phyloP scores from a whole-genome alignment of 2,113 vertebrate species.

The Mixornis gularis region DNA sequence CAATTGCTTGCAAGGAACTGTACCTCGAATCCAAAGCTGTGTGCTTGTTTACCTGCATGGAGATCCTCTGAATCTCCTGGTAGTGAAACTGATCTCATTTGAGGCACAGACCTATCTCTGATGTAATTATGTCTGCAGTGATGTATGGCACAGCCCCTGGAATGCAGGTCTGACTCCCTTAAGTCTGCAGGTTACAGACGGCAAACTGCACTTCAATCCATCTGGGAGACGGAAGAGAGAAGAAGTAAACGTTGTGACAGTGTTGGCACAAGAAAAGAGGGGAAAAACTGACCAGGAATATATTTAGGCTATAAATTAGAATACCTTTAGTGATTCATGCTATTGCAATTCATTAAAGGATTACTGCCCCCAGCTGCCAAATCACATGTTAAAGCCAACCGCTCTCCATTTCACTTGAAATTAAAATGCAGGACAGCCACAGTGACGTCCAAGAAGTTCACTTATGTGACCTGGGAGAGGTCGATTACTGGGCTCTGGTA shows the following conservation, averaged over 20 bases:
- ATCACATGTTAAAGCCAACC: constrained; percentile 27
- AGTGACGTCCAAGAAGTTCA: neutral
- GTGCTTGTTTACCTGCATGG: neutral
- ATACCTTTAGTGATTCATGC: constrained; percentile 6
- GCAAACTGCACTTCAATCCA: neutral
- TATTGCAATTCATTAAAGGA: neutral
- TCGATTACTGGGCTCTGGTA: neutral
- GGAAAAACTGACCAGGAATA: neutral
- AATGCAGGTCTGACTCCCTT: neutral
- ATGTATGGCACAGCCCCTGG: neutral
- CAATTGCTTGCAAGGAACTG: neutral
- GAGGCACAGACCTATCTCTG: neutral
- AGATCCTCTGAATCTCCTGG: neutral
- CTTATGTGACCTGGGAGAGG: neutral
- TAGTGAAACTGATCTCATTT: neutral
- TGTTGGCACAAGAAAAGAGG: neutral
- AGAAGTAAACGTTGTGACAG: neutral
- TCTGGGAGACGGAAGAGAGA: neutral
- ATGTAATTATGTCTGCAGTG: neutral
- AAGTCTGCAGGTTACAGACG: neutral
- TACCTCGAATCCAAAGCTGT: neutral
- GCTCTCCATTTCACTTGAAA: constrained; percentile 12
- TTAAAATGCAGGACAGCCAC: neutral
- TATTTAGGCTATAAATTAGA: neutral
- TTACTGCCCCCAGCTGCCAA: constrained; percentile 25